Base-by-base conservation (phyloP, 2,888 invertebrate species). In the Gortyna flavago region DNA sequence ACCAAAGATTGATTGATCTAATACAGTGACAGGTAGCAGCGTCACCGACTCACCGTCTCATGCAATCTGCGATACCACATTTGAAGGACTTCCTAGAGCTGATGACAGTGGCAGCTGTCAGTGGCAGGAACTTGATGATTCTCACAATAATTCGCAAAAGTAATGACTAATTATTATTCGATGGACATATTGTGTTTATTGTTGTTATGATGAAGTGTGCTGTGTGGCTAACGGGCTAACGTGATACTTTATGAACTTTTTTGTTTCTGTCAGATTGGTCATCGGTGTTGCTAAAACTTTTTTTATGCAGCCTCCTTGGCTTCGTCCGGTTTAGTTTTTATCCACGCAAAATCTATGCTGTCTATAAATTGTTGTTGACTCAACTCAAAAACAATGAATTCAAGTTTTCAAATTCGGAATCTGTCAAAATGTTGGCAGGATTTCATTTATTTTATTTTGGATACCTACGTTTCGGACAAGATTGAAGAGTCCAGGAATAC, bases 121-220 rank as follows among this genome's bases (percentile, higher is more conserved):
- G 11, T 65, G 32, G 32, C 80, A 64, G 25, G 16, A 38, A 32
- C 44, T 59, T 21, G 54, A 62, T 51, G 16, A 29, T 65, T 25
- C 32, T 64, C 9, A 21, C 32, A 65, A 7, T 65, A 65, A 7
- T 65, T 64, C 7, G 18, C 9, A 41, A 59, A 59, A 57, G 35
- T 54, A 41, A 75, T 59, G 41, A 75, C n/a, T 59, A 81, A 62
- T 81, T 54, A 67, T 32, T 57, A 41, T 57, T 38, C 41, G 18
- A 69, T 29, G 3, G 16, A 25, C 16, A 69, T 68, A 44, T 44
- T 32, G 64, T 57, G n/a, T 57, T 65, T 72, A 72, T 59, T 79
- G n/a, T 80, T 79, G 48, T 66, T 57, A 44, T 13, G 13, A 25
- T 29, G 2, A 38, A 61, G 54, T 21, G 8, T 41, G n/a, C n/a